Base-by-base conservation (phyloP, 2,888 invertebrate genomes). In the Litoditis marina region DNA sequence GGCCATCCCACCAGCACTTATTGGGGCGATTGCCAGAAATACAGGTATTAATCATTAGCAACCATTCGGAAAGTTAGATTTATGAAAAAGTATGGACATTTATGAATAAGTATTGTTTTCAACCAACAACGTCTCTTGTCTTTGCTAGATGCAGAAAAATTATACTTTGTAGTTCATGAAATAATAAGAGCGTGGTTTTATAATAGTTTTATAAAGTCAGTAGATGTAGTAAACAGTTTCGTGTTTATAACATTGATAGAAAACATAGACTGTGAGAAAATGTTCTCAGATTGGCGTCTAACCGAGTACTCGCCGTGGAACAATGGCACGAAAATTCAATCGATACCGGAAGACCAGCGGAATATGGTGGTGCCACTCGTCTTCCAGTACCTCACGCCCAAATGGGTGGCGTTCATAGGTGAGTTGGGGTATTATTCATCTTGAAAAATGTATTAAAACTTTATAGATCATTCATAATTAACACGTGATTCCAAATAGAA, bases 281-380 rank as follows among this genome's bases (percentile, higher is more conserved):
- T n/a, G 11, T 34, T 19, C 51, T 42, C 84, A 95, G 95, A 91
- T 58, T 98, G 96, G 96, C 93, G 93, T 84, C 90, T 91, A 85
- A 96, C 96, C 0, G 90, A 86, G 0, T 94, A 83, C 78, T 0
- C 86, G 78, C 57, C 82, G 70, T 78, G 82, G 71, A 76, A 77
- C 51, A 81, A 83, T 34, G 82, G 79, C 1, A 82, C 80, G 30
- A 78, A 78, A 49, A 68, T 72, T 32, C 66, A 69, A 53, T 61
- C 66, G 28, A 81, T 81, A 47, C 81, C 81, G 8, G 62, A 68
- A 8, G 81, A 86, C 19, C 86, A 94, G 86, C 91, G 91, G 1
- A 92, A 92, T 82, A 91, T 95, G 90, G 93, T 98, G 78, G 87
- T 98, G 74, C 96, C 96, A 50, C 89, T 98, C 88, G 95, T 96